Evolutionary conservation across 2,113 vertebrate genomes (phyloP), one percentile per base, ranked within the genome.

Genomic region (Sinocyclocheilus grahami): DNA sequence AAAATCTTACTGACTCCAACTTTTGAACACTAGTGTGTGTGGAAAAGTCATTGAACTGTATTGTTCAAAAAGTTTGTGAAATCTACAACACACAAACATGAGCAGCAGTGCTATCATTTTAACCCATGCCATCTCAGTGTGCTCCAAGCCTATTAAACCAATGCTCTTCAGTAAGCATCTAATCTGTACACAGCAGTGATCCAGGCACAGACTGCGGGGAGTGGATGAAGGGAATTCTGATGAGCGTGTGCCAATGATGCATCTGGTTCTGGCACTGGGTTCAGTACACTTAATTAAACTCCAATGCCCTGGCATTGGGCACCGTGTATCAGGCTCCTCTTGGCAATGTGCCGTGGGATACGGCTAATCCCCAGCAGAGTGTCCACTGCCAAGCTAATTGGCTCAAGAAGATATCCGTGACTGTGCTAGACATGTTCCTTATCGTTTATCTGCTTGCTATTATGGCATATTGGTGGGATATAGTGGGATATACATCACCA

Each of bases 251-350:
- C 79, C 63, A 69, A 8, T 48, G 80, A 82, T 67, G 62, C 24
- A 48, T 69, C 80, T 82, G 18, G 14, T 53, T 82, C 24, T 82
- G 42, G 62, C 62, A 22, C 62, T 0, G 16, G 24, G 80, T 67
- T 82, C 24, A 18, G 62, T 82, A 62, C 60, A 65, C 79, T 82
- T 82, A 82, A 82, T 82, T 82, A 51, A 82, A 69, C 63, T 82
- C 42, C 80, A 82, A 48, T 82, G 80, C 42, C n/a, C 62, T 65
- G 80, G 80, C 80, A 69, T 4, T 53, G 80, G 24, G 42, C 63
- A 30, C 13, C 16, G 3, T 69, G 46, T 82, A 51, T 85, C 39
- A 37, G 20, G 16, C 18, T 67, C 60, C 22, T 51, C n/a, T 69
- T 51, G 62, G 80, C 80, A 42, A 7, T 30, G n/a, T 82, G 80